Conservation (phyloP, 2,888 invertebrate genomes). For the Melinaea marsaeus region DNA sequence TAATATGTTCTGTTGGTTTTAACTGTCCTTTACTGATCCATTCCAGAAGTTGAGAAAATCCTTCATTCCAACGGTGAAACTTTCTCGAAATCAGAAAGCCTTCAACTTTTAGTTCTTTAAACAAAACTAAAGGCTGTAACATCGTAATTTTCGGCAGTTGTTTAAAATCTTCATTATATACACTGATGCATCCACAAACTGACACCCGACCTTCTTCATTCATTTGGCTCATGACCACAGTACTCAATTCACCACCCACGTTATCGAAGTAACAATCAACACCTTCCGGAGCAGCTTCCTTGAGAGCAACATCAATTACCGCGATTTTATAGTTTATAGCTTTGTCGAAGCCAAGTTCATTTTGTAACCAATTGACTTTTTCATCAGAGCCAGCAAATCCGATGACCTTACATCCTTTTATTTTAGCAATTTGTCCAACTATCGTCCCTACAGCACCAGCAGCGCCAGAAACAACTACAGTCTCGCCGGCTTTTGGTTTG, state of each 20-base stretch:
- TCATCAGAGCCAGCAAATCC: conserved; percentile 83
- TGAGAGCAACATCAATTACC: conserved; percentile 70
- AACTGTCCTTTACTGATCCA: conserved; percentile 83
- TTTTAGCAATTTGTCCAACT: conserved; percentile 85
- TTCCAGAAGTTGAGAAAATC: conserved; percentile 73
- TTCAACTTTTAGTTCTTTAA: conserved; percentile 79
- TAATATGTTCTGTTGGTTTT: conserved; percentile 80
- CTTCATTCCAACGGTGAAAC: conserved; percentile 76
- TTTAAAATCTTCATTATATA: conserved; percentile 49
- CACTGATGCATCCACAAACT: conserved; percentile 55
- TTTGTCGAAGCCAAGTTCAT: conserved; percentile 81
- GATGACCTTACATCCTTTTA: conserved; percentile 77
- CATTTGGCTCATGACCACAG: conserved; percentile 77
- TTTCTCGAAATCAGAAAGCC: conserved; percentile 78
- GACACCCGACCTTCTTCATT: conserved; percentile 51
- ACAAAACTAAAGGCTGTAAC: conserved; percentile 75
- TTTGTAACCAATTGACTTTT: conserved; percentile 81
- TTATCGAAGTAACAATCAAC: conserved; percentile 86
- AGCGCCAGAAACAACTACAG: conserved; percentile 81
- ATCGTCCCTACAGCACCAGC: conserved; percentile 84
- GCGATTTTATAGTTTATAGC: conserved; percentile 84
- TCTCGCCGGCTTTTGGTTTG: conserved; percentile 81
- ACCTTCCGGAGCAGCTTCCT: conserved; percentile 80
- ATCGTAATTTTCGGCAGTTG: conserved; percentile 54
- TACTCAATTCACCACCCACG: conserved; percentile 81